Evolutionary conservation across 2,888 invertebrate genomes (phyloP).

Genomic region (Tridacna gigas): DNA sequence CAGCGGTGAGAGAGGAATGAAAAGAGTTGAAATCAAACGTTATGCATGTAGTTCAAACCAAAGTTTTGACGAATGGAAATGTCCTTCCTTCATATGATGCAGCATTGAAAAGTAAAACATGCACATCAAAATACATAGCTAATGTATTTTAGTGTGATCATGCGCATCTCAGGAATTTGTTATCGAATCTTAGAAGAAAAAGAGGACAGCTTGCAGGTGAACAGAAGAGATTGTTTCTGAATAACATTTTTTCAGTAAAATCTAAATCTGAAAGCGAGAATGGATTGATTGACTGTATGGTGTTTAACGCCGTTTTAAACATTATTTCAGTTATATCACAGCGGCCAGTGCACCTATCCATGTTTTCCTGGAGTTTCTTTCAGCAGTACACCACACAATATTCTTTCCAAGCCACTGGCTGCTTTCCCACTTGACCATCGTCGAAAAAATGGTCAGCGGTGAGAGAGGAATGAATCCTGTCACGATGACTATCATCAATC

Average conservation of each 20-base stretch:
- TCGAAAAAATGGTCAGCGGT: no score
- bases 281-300: no score
- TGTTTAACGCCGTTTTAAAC: no score
- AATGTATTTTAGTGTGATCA: background rate
- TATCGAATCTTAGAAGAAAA: background rate
- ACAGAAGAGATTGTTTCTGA: background rate
- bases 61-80: background rate
- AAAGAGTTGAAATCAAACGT: background rate
- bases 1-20: no score
- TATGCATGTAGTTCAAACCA: background rate
- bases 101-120: background rate
- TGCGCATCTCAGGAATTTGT: background rate
- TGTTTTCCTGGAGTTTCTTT: no score
- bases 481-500: no score
- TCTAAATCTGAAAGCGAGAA: background rate
- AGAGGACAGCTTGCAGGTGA: background rate
- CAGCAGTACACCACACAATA: no score
- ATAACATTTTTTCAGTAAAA: background rate
- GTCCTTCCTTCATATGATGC: background rate
- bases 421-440: no score
- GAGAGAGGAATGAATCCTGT: no score
- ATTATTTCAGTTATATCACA: no score
- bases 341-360: no score
- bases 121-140: background rate
- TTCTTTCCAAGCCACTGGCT: no score